Conservation (phyloP, 2,888 invertebrate genomes). For the Mechanitis messenoides region DNA sequence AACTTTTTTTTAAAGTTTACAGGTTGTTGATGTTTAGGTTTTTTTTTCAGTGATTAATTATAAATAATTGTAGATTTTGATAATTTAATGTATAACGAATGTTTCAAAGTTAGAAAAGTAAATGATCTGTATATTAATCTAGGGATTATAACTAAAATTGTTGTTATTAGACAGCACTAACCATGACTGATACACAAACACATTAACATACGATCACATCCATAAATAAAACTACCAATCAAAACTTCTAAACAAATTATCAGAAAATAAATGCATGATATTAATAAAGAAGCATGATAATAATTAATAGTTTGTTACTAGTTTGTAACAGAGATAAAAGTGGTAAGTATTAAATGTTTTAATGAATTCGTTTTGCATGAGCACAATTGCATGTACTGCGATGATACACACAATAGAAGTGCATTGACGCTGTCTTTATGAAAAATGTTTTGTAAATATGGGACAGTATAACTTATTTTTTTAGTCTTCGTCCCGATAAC, state of each 20-base stretch:
- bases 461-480: constrained; percentile 49
- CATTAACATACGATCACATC: constrained; percentile 55
- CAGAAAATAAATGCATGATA: constrained; percentile 27
- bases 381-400: constrained; percentile 65
- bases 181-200: constrained; percentile 57
- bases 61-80: constrained; percentile 28
- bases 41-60: constrained; percentile 49
- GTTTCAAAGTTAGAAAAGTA: constrained; percentile 27
- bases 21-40: constrained; percentile 74
- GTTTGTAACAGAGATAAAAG: constrained; percentile 20
- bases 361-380: constrained; percentile 37
- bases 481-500: too few relatives aligned
- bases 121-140: constrained; percentile 34
- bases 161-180: constrained; percentile 50
- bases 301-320: constrained; percentile 23
- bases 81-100: constrained; percentile 29
- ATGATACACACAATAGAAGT: constrained; percentile 39
- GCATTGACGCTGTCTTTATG: constrained; percentile 46
- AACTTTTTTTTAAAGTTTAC: constrained; percentile 66
- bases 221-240: constrained; percentile 29
- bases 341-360: constrained; percentile 32
- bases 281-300: constrained; percentile 28
- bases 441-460: constrained; percentile 70
- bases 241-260: constrained; percentile 33
- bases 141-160: constrained; percentile 26